Conservation (phyloP, 2,888 invertebrate species). For the Acleris cristana region DNA sequence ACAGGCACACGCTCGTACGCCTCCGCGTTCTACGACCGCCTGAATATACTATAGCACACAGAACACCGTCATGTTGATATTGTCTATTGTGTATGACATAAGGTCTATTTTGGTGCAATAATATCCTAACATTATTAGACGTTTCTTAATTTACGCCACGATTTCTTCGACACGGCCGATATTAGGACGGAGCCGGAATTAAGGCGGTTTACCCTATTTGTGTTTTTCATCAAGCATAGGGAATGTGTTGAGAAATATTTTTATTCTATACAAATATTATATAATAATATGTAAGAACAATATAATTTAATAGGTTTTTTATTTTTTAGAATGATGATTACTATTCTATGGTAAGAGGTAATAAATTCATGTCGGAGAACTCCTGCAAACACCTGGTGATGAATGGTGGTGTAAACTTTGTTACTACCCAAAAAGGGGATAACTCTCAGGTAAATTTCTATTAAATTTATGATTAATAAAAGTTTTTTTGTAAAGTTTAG, state of each 20-base stretch:
- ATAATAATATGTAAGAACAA: not conserved
- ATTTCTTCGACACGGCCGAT: no score
- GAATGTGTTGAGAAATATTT: not conserved
- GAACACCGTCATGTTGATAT: no score
- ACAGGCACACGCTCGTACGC: no score
- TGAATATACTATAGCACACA: no score
- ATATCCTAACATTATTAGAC: no score
- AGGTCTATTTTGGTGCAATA: no score
- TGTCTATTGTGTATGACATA: no score
- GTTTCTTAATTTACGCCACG: no score
- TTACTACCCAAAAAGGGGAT: slow-evolving; percentile 66
- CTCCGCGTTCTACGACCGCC: no score
- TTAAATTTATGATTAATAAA: not conserved
- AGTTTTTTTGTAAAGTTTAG: not conserved
- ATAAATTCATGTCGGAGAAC: slow-evolving; percentile 72
- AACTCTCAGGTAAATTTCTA: slow-evolving; percentile 58
- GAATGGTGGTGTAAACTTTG: slow-evolving; percentile 75
- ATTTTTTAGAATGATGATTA: slow-evolving; percentile 75
- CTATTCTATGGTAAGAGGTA: slow-evolving; percentile 78
- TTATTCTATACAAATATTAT: not conserved
- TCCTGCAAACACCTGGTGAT: slow-evolving; percentile 74
- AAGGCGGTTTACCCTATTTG: no score
- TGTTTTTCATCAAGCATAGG: not conserved
- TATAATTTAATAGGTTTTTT: not conserved
- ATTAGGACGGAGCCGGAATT: no score